phyloP scores from a whole-genome alignment of 64 coral and sea anemone species.

The Catalaphyllia jardinei region DNA sequence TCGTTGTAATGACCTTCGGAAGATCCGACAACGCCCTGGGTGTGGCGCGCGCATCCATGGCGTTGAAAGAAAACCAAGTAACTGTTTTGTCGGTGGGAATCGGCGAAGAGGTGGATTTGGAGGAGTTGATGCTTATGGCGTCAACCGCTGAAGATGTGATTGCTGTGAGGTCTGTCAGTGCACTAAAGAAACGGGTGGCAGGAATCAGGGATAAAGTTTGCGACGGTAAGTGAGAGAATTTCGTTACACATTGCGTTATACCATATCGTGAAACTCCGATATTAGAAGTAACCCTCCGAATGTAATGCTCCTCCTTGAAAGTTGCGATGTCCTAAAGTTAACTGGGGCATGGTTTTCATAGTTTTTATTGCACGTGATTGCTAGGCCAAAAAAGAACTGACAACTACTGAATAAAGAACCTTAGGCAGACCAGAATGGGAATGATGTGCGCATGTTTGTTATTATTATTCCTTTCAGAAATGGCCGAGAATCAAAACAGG shows the following conservation, averaged over 20 bases:
- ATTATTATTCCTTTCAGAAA: constrained; percentile 4
- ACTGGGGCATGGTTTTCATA: too few species aligned
- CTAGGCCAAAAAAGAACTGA: neutral
- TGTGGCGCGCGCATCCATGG: constrained; percentile 40
- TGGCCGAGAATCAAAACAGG: neutral
- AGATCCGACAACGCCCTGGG: constrained; percentile 14
- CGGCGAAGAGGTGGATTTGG: constrained; percentile 49
- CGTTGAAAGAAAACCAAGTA: constrained; percentile 34
- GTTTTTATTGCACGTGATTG: too few species aligned
- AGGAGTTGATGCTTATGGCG: constrained; percentile 55
- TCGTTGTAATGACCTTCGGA: constrained; percentile 46
- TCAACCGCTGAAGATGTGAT: constrained; percentile 33
- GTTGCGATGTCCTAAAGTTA: too few species aligned
- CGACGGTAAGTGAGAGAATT: constrained; percentile 29
- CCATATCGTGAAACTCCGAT: too few species aligned
- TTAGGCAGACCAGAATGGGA: too few species aligned
- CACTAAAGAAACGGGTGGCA: constrained; percentile 35
- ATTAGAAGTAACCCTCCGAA: too few species aligned
- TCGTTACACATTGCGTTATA: neutral
- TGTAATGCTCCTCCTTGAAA: too few species aligned
- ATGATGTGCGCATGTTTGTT: too few species aligned
- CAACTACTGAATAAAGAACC: neutral
- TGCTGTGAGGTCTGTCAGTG: constrained; percentile 41
- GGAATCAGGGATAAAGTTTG: constrained; percentile 60
- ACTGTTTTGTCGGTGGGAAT: constrained; percentile 59